Evolutionary conservation across 2,888 invertebrate species (phyloP).

Genomic region (Acanthosepion esculentum): DNA sequence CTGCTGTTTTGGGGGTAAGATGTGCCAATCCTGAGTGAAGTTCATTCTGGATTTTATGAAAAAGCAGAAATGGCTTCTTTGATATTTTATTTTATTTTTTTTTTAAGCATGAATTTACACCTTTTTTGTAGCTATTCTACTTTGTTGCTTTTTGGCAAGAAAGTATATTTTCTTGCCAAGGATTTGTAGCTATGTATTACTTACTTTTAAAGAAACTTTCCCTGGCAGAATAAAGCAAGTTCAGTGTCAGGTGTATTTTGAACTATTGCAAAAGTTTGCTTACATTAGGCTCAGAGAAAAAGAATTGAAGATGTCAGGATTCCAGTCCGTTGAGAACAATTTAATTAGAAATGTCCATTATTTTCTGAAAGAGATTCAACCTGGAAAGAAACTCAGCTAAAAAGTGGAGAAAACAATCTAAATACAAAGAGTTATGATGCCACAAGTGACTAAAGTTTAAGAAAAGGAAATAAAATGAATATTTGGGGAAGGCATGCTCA

Average conservation of each 20-base stretch:
- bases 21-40: no score
- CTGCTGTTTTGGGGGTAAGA: no score
- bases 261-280: neutral
- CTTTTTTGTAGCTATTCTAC: neutral
- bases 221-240: neutral
- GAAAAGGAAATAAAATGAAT: neutral
- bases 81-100: neutral
- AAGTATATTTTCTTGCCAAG: neutral
- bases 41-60: no score
- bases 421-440: neutral
- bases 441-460: neutral
- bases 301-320: neutral
- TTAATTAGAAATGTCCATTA: constrained; percentile 25
- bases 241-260: neutral
- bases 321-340: neutral
- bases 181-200: neutral
- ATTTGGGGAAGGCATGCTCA: neutral
- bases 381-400: neutral
- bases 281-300: neutral
- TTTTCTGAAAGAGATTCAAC: neutral
- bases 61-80: neutral
- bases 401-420: neutral
- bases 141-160: neutral
- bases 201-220: neutral
- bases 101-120: no score